These are phyloP conservation scores for Marmota flaviventris DNA, from an alignment of 2,113 vertebrate species.

Conservation along the genomic window DNA sequence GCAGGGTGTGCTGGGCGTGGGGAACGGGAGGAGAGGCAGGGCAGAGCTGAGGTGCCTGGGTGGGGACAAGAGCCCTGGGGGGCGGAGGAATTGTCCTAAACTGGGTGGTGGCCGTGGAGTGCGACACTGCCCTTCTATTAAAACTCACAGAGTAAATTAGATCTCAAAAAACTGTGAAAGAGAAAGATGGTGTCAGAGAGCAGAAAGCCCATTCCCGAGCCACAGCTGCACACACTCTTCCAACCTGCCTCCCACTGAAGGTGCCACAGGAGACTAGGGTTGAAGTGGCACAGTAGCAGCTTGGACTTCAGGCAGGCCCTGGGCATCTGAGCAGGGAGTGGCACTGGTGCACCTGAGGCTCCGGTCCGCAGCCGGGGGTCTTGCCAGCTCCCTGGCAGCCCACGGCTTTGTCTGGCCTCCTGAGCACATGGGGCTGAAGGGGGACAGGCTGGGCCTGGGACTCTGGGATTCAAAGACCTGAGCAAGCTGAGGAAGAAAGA, in stretches of 20 bases:
- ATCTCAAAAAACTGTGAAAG: neutral
- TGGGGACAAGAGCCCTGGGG: fast-evolving
- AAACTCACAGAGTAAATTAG: neutral
- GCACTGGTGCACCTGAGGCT: neutral
- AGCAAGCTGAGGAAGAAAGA: fast-evolving
- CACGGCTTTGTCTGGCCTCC: fast-evolving
- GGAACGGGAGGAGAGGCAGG: neutral
- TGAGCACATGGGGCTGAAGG: fast-evolving
- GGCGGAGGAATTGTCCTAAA: neutral
- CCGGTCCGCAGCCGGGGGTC: too few relatives aligned
- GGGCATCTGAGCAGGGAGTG: too few relatives aligned
- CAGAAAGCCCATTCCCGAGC: fast-evolving
- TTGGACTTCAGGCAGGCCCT: too few relatives aligned
- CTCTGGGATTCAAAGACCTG: neutral
- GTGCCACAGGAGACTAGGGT: fast-evolving
- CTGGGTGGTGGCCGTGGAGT: fast-evolving
- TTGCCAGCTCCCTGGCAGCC: fast-evolving
- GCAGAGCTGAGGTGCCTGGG: too few relatives aligned
- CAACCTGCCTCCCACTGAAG: fast-evolving
- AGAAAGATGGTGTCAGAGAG: neutral
- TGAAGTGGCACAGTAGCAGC: fast-evolving
- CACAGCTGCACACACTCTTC: fast-evolving
- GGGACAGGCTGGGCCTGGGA: fast-evolving
- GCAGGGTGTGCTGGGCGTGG: too few relatives aligned
- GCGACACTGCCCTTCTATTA: fast-evolving